phyloP scores from a whole-genome alignment of 2,113 vertebrate genomes.

The Bothrops jararaca region DNA sequence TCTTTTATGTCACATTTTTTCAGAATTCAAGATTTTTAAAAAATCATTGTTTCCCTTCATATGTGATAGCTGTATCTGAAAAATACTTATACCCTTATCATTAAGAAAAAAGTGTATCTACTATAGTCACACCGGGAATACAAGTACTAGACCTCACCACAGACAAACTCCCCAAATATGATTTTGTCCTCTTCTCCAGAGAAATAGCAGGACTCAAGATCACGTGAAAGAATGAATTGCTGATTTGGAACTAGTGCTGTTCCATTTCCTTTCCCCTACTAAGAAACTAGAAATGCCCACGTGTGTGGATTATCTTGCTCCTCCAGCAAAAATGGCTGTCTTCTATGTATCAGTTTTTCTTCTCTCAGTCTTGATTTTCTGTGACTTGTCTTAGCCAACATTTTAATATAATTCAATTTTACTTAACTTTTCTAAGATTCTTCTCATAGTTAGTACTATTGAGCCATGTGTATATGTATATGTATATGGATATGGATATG shows the following conservation, averaged over 20 bases:
- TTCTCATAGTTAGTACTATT: not conserved
- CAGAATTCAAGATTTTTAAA: not conserved
- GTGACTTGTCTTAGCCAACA: not conserved
- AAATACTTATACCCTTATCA: not conserved
- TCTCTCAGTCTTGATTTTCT: not conserved
- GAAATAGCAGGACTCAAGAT: not conserved
- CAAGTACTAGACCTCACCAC: not conserved
- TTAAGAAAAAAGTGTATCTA: not conserved
- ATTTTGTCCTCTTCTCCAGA: not conserved
- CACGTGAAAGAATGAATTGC: not conserved
- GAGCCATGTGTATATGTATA: not conserved
- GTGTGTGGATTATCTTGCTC: not conserved
- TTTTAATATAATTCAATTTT: not conserved
- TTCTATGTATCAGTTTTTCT: not conserved
- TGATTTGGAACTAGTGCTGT: not conserved
- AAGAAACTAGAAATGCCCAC: not conserved
- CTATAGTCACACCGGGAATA: not conserved
- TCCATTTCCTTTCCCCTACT: not conserved
- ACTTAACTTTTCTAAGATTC: not conserved
- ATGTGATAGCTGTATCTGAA: not conserved
- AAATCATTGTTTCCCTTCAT: not conserved
- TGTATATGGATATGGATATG: not conserved
- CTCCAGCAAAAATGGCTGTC: not conserved
- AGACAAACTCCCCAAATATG: not conserved
- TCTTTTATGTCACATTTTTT: not conserved